These are phyloP conservation scores for Pseudorasbora parva DNA, from an alignment of 2,113 vertebrate species.

Conservation along the genomic window DNA sequence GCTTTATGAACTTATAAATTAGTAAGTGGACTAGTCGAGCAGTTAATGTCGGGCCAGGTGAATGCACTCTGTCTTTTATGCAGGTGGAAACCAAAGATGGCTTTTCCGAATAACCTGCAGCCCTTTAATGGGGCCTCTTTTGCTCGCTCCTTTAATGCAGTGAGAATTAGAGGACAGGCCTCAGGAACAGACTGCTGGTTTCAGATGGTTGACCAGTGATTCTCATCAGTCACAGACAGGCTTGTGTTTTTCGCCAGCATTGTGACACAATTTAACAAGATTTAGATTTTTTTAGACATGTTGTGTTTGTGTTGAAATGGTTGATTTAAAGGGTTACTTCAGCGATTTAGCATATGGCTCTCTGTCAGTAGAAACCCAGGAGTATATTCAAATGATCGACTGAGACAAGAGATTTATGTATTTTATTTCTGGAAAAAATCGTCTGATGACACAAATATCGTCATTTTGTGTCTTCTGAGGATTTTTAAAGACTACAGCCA, in stretches of 20 bases:
- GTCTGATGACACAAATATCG: no score
- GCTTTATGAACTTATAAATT: slow-evolving; percentile 57
- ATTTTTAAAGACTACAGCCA: no score
- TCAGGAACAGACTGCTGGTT: not conserved
- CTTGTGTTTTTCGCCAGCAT: not conserved
- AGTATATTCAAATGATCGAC: no score
- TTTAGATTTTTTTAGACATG: not conserved
- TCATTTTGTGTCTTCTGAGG: no score
- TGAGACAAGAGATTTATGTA: no score
- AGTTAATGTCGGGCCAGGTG: slow-evolving; percentile 9
- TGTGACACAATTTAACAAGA: not conserved
- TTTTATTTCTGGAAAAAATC: no score
- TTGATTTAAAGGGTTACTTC: no score
- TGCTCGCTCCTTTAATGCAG: not conserved
- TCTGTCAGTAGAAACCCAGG: no score
- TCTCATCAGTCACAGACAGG: not conserved
- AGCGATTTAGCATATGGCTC: no score
- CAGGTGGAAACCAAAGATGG: slow-evolving; percentile 42
- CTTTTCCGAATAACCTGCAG: slow-evolving; percentile 10
- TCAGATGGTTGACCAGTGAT: not conserved
- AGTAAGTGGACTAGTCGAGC: slow-evolving; percentile 50
- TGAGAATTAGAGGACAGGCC: not conserved
- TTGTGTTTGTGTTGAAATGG: not conserved
- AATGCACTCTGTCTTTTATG: slow-evolving; percentile 20
- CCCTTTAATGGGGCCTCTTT: not conserved